These are phyloP conservation scores for Leptinotarsa rubiginosa DNA, from an alignment of 2,888 invertebrate genomes.

Conservation along the genomic window DNA sequence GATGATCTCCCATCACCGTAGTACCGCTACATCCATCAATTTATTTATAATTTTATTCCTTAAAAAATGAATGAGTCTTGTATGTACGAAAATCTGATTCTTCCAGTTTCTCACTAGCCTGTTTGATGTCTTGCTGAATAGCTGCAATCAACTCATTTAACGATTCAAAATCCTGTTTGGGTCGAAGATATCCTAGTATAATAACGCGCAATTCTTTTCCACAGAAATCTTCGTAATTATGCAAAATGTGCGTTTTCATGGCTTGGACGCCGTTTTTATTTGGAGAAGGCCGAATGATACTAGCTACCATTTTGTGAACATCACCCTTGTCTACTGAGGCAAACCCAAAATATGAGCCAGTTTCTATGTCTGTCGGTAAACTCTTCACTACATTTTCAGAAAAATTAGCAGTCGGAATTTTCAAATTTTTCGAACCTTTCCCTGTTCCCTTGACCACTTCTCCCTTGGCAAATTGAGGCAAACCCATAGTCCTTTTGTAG, in stretches of 20 bases:
- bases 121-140: conserved; percentile 83
- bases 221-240: conserved; percentile 91
- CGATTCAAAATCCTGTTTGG: conserved; percentile 84
- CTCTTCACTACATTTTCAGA: conserved; percentile 80
- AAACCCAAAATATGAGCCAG: conserved; percentile 96
- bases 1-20: no score
- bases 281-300: conserved; percentile 96
- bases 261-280: conserved; percentile 92
- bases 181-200: conserved; percentile 85
- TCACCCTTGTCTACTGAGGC: conserved; percentile 79
- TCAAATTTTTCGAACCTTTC: conserved; percentile 94
- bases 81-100: conserved; percentile 67
- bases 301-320: conserved; percentile 93
- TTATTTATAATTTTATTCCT: background rate
- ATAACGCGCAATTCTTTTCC: conserved; percentile 82
- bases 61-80: conserved; percentile 64
- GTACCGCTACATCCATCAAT: no score
- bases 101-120: conserved; percentile 75
- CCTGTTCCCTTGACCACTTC: conserved; percentile 93
- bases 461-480: conserved; percentile 83
- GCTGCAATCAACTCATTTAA: conserved; percentile 80
- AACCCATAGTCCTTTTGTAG: conserved; percentile 47
- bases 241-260: conserved; percentile 93
- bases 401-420: conserved; percentile 94
- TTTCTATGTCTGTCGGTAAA: conserved; percentile 79